Conservation (phyloP, 2,888 invertebrate genomes). For the Celastrina argiolus region DNA sequence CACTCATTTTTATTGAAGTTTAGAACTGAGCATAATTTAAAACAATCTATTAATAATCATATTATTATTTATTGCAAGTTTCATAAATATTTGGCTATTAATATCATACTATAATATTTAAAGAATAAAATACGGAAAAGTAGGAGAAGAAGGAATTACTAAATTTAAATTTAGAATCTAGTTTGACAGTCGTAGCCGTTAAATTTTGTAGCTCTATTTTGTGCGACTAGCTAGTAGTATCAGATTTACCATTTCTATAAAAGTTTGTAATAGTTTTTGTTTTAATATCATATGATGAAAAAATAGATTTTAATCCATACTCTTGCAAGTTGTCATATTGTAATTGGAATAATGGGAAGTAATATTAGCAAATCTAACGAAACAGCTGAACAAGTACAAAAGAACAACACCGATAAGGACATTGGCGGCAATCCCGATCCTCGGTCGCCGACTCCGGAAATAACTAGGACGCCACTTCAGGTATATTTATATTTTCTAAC, state of each 20-base stretch:
- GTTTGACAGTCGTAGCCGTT: slow-evolving; percentile 60
- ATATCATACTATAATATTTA: not conserved
- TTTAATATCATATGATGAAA: not conserved
- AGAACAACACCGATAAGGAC: slow-evolving; percentile 51
- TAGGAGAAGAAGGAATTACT: not conserved
- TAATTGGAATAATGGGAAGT: slow-evolving; percentile 54
- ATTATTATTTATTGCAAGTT: too few relatives aligned
- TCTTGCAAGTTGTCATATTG: not conserved
- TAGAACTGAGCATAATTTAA: too few relatives aligned
- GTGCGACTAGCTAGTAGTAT: slow-evolving; percentile 26
- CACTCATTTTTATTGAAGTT: too few relatives aligned
- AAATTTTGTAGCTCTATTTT: slow-evolving; percentile 44
- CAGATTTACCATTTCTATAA: slow-evolving; percentile 18
- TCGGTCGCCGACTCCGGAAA: slow-evolving; percentile 79
- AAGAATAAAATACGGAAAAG: not conserved
- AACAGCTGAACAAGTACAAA: slow-evolving; percentile 44
- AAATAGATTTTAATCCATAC: not conserved
- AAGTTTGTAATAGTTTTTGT: slow-evolving; percentile 17
- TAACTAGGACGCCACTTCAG: slow-evolving; percentile 78
- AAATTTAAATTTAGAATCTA: slow-evolving; percentile 53
- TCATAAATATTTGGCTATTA: too few relatives aligned
- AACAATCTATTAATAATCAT: too few relatives aligned
- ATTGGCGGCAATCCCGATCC: slow-evolving; percentile 66
- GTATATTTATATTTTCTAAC: slow-evolving; percentile 56
- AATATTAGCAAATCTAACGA: slow-evolving; percentile 62